These are phyloP conservation scores for Steinernema scapterisci DNA, from an alignment of 2,888 invertebrate genomes.

Conservation along the genomic window DNA sequence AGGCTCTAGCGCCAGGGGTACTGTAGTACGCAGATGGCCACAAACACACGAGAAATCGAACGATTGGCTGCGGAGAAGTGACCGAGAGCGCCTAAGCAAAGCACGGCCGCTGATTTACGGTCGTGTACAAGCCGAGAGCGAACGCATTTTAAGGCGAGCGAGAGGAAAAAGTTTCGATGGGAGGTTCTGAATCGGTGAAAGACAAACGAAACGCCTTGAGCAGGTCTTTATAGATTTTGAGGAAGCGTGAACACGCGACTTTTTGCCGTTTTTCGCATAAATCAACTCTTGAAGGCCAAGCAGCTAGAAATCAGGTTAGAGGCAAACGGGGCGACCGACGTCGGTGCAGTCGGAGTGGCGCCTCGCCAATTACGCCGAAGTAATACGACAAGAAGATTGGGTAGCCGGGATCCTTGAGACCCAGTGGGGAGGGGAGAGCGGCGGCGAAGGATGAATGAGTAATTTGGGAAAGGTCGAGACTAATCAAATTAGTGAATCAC, in stretches of 20 bases:
- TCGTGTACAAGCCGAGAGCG: constrained; percentile 5
- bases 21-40: background rate
- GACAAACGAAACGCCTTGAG: background rate
- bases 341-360: constrained; percentile 16
- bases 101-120: constrained; percentile 14
- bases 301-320: constrained; percentile 19
- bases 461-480: background rate
- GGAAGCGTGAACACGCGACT: background rate
- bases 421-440: background rate
- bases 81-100: background rate
- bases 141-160: background rate
- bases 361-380: constrained; percentile 26
- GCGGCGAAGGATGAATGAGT: constrained; percentile 14
- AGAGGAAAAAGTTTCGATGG: background rate
- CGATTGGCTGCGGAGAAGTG: constrained; percentile 11
- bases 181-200: background rate
- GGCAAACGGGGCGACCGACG: background rate
- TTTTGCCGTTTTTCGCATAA: constrained; percentile 30
- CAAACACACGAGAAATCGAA: background rate
- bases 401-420: background rate
- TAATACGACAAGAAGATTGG: constrained; percentile 3
- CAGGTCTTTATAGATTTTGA: background rate
- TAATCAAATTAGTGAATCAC: constrained; percentile 28
- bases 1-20: background rate
- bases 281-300: constrained; percentile 20